These are phyloP conservation scores for Phylloscopus trochiloides DNA, from an alignment of 2,113 vertebrate genomes.

Conservation along the genomic window DNA sequence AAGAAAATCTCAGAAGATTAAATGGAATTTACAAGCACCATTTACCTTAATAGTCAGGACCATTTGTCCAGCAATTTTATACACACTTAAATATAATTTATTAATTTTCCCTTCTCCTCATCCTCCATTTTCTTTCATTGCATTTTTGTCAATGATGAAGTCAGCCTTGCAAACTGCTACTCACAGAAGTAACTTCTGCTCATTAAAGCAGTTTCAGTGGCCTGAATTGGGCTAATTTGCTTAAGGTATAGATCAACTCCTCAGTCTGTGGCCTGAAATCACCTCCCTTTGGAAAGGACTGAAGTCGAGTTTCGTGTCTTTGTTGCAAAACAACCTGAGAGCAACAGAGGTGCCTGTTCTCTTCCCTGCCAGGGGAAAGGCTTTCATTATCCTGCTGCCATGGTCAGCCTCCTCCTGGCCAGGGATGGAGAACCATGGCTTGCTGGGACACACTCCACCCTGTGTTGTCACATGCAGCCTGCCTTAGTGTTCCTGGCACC, in stretches of 20 bases:
- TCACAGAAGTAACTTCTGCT: not conserved
- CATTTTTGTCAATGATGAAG: not conserved
- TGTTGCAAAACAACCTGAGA: not conserved
- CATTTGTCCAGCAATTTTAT: constrained; percentile 40
- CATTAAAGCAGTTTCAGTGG: not conserved
- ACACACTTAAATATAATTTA: constrained; percentile 16
- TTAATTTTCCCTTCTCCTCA: constrained; percentile 17
- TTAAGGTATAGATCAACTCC: not conserved
- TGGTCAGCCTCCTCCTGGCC: not conserved
- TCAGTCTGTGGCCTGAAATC: not conserved
- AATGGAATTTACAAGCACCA: constrained; percentile 60
- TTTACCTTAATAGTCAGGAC: constrained; percentile 43
- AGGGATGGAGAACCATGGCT: not conserved
- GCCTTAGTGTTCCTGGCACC: constrained; percentile 49
- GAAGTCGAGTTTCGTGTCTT: not conserved
- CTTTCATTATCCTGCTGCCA: not conserved
- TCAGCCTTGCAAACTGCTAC: not conserved
- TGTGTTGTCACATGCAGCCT: constrained; percentile 28
- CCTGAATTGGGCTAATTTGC: not conserved
- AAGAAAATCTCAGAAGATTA: constrained; percentile 43
- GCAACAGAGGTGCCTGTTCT: not conserved
- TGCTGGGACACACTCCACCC: not conserved
- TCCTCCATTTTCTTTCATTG: not conserved
- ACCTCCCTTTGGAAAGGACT: not conserved
- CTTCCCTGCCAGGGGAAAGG: not conserved